Evolutionary conservation across 2,888 invertebrate genomes (phyloP).

Genomic region (Bibio marci): DNA sequence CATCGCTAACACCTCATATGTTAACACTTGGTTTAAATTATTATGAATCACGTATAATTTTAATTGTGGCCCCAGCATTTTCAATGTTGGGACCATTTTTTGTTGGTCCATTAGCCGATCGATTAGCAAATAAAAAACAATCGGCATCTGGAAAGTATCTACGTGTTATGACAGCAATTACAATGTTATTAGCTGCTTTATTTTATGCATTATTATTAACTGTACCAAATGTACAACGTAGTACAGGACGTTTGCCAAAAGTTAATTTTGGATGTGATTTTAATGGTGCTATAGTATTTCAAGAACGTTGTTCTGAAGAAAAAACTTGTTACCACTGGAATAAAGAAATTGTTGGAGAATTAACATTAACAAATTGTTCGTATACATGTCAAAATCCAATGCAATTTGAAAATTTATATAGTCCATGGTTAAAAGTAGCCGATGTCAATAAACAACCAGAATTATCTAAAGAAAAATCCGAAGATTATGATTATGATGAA

Average conservation of each 20-base stretch:
- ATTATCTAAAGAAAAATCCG: constrained; percentile 14
- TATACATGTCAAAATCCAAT: constrained; percentile 45
- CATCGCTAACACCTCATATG: constrained; percentile 7
- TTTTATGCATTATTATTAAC: constrained; percentile 48
- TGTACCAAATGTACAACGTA: constrained; percentile 46
- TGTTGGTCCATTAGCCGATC: constrained; percentile 61
- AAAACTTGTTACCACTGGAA: constrained; percentile 51
- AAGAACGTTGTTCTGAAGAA: constrained; percentile 51
- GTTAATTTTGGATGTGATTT: constrained; percentile 57
- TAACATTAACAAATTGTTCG: constrained; percentile 49
- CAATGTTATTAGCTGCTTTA: constrained; percentile 47
- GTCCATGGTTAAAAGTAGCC: constrained; percentile 22
- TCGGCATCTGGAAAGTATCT: constrained; percentile 41
- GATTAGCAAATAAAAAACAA: constrained; percentile 24
- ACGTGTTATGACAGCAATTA: constrained; percentile 47
- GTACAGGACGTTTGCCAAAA: constrained; percentile 35
- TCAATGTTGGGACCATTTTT: constrained; percentile 63
- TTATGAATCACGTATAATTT: constrained; percentile 59
- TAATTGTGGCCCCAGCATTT: constrained; percentile 60
- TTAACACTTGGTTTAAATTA: constrained; percentile 42
- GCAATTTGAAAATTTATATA: constrained; percentile 24
- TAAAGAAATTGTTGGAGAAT: constrained; percentile 40
- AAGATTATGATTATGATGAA: constrained; percentile 15
- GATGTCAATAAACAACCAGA: constrained; percentile 15
- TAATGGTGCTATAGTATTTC: constrained; percentile 50